Evolutionary conservation across 2,113 vertebrate species (phyloP), one percentile per base, ranked within the genome.

Genomic region (Sylvilagus bachmani): DNA sequence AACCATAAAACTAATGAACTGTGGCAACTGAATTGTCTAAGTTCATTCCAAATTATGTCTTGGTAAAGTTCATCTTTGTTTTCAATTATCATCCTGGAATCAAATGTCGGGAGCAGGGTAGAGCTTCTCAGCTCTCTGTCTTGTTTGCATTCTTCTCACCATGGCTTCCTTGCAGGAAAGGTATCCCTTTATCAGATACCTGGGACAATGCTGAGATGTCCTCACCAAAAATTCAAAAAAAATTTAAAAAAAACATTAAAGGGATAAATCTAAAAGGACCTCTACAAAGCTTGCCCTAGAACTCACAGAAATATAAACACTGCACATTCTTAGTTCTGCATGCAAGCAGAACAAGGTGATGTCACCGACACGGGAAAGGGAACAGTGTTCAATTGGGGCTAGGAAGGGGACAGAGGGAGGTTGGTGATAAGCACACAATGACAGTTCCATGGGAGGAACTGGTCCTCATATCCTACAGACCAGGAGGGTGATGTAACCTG

Each of bases 51-150:
- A 95, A 97, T 96, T 80, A 95, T 80, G 51, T 90, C 80, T 82
- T 75, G 33, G 85, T 93, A 92, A 96, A 95, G 93, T 95, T 96
- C 96, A 94, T 93, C 95, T 94, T 94, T 90, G 94, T 93, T 94
- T 95, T 89, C 87, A 92, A 5, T 96, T 92, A 89, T 80, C 70
- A 86, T 81, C 24, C 87, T 67, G 61, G 64, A 82, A 90, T 97
- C 85, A 75, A 96, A 83, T 83, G 81, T 84, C 1, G 7, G 82
- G 22, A 81, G 49, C 21, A 16, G 91, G 74, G 77, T 53, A 69
- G 22, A 44, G 66, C 16, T 36, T 81, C 70, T 74, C 27, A 21
- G n/a, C 36, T 88, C 53, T 38, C 25, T 81, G 66, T 69, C 78
- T 44, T 16, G 33, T 71, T 71, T 51, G 67, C 49, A 21, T 81